These are phyloP conservation scores for Neolamprologus longior DNA, from an alignment of 2,113 vertebrate genomes.

Conservation along the genomic window DNA sequence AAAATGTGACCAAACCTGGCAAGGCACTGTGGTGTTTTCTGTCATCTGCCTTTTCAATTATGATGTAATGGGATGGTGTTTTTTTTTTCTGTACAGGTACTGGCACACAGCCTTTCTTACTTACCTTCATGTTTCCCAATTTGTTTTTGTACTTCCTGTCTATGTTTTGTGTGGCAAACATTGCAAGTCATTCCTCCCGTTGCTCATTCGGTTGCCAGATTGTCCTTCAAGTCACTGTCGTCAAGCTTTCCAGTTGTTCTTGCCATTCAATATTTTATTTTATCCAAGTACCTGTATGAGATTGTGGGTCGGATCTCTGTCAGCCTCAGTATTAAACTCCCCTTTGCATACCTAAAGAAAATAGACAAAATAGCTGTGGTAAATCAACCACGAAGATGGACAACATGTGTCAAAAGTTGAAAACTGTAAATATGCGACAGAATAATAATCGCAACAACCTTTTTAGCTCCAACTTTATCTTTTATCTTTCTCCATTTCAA, in stretches of 20 bases:
- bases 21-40: background rate
- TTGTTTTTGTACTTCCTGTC: background rate
- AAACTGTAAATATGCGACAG: background rate
- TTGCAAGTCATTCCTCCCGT: background rate
- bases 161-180: background rate
- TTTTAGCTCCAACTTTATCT: background rate
- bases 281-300: background rate
- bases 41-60: background rate
- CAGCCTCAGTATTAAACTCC: background rate
- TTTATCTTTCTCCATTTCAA: background rate
- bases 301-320: background rate
- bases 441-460: background rate
- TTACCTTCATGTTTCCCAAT: background rate
- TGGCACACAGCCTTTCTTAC: background rate
- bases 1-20: background rate
- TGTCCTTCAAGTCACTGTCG: background rate
- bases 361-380: background rate
- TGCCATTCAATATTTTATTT: background rate
- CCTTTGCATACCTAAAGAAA: background rate
- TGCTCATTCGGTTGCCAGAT: background rate
- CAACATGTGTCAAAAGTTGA: background rate
- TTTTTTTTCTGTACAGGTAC: background rate
- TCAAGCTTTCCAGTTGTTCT: background rate
- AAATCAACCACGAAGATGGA: background rate
- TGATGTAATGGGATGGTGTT: background rate